Conservation (phyloP, 2,113 vertebrate genomes). For the Apteryx owenii region DNA sequence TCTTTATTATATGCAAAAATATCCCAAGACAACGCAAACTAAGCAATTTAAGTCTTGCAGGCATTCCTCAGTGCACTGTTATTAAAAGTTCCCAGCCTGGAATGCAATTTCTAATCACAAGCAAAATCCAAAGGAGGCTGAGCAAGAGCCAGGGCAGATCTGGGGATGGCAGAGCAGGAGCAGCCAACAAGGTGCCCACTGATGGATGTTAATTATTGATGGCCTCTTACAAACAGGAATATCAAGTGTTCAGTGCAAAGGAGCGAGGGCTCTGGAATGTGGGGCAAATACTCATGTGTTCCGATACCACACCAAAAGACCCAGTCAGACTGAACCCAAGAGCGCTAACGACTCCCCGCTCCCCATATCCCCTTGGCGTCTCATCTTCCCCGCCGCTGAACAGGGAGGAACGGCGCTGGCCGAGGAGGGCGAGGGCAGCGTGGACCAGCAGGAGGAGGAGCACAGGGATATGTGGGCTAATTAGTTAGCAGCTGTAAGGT, state of each 20-base stretch:
- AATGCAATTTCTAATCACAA: conserved; percentile 5
- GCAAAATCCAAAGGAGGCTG: neutral
- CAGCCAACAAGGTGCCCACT: neutral
- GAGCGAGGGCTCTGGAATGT: rapidly evolving
- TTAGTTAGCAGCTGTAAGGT: neutral
- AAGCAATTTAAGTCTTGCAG: conserved; percentile 47
- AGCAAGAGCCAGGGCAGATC: rapidly evolving
- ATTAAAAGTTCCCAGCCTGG: conserved; percentile 19
- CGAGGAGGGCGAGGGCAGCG: rapidly evolving
- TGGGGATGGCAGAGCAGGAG: neutral
- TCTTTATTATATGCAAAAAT: conserved; percentile 63
- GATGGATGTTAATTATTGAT: rapidly evolving
- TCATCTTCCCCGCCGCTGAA: neutral
- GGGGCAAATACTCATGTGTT: rapidly evolving
- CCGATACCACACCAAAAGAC: neutral
- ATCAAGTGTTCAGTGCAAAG: rapidly evolving
- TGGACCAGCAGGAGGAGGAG: rapidly evolving
- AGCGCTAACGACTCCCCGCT: rapidly evolving
- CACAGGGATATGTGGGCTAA: rapidly evolving
- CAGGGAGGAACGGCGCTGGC: neutral
- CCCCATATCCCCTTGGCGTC: too few relatives aligned
- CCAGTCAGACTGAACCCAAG: rapidly evolving
- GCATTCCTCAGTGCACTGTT: neutral
- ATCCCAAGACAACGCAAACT: conserved; percentile 62
- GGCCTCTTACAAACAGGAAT: rapidly evolving